Evolutionary conservation across 2,113 vertebrate species (phyloP), one percentile per base, ranked within the genome.

Genomic region (Anarhynchus alexandrinus): DNA sequence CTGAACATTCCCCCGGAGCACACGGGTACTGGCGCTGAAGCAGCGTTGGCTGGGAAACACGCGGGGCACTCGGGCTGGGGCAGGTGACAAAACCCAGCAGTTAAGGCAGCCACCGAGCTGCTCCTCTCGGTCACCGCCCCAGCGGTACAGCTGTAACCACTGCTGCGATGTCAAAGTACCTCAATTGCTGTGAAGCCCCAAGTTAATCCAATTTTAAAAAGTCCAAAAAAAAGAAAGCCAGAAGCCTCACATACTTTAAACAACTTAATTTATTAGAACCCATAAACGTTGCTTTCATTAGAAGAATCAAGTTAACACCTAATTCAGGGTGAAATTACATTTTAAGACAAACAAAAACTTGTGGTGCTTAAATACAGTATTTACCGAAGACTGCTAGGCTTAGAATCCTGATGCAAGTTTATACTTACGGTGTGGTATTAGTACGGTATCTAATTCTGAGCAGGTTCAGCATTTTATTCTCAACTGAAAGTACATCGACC

Each of bases 241-340:
- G 54, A 32, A 81, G 34, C 49, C 43, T 52, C 74, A 15, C 65
- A 74, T 96, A 88, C 80, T 81, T 87, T 30, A 94, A 94, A 95
- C 92, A 86, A 86, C 80, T 97, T 97, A 95, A 97, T 98, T 98
- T 98, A 98, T 98, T 98, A 98, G 97, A 98, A 97, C 95, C 96
- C 97, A 81, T 96, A 95, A 97, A 51, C 42, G 70, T 93, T 95
- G 87, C 83, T 96, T 95, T 96, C 94, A 97, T 96, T 97, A 97
- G 94, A 89, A 97, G 89, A 97, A 66, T 93, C 86, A 94, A 97
- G 97, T 96, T 98, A 97, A 97, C 96, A 97, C 81, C 86, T 95
- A 97, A 89, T 90, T 96, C 82, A 73, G 93, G 96, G 89, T 74
- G 95, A 94, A 97, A 94, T 94, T 93, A 97, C 93, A 97, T 92